A percentile compares a stretch with the other conserved stretches of the same genome.
Conservation (phyloP, 2,113 vertebrate genomes). For the Callionymus lyra region DNA sequence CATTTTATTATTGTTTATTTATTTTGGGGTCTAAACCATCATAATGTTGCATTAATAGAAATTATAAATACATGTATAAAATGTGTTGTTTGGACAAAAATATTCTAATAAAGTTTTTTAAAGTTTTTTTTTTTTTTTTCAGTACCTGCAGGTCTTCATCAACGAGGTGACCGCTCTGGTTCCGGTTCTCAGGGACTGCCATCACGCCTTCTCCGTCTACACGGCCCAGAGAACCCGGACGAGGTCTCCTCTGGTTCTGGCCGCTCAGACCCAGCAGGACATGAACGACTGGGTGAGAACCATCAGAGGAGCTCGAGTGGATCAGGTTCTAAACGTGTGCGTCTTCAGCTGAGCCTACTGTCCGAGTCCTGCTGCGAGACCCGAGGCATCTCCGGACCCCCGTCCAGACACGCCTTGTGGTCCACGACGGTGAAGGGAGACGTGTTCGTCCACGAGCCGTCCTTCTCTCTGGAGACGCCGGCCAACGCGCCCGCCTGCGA, state of each 20-base stretch:
- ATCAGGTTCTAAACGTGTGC: not conserved
- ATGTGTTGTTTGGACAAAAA: too few relatives aligned
- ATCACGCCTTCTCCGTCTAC: conserved; percentile 85
- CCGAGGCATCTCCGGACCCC: conserved; percentile 72
- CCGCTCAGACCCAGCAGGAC: conserved; percentile 80
- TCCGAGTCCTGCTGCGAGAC: conserved; percentile 83
- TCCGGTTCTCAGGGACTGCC: conserved; percentile 77
- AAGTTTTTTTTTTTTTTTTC: conserved; percentile 12
- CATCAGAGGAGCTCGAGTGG: not conserved
- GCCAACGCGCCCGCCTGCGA: conserved; percentile 73
- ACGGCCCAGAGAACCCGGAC: conserved; percentile 82
- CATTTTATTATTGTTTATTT: too few relatives aligned
- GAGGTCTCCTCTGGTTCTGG: conserved; percentile 84
- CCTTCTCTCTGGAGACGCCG: conserved; percentile 70
- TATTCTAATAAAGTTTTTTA: too few relatives aligned
- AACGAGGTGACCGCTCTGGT: conserved; percentile 88
- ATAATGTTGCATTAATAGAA: too few relatives aligned
- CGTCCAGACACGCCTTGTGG: conserved; percentile 87
- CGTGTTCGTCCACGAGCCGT: conserved; percentile 88
- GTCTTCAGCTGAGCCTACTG: conserved; percentile 77
- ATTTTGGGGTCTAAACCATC: too few relatives aligned
- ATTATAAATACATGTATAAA: too few relatives aligned
- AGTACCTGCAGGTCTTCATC: conserved; percentile 87
- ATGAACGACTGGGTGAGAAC: conserved; percentile 85
- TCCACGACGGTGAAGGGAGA: conserved; percentile 90